Conservation (phyloP, 2,113 vertebrate species). For the Anarrhichthys ocellatus region DNA sequence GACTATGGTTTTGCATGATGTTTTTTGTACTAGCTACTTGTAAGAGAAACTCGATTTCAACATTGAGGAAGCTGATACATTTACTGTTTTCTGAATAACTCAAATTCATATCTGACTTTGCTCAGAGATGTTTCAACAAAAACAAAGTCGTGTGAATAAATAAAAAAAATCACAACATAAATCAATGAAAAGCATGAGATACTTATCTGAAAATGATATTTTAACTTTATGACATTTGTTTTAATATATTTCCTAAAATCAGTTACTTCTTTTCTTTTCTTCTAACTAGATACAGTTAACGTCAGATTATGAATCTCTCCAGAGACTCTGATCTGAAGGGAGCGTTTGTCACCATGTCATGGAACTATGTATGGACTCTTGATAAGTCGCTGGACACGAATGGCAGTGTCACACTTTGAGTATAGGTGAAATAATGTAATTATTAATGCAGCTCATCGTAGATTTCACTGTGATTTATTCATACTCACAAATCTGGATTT, state of each 20-base stretch:
- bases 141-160: background rate
- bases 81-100: background rate
- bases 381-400: no score
- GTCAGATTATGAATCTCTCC: background rate
- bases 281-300: background rate
- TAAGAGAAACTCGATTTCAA: background rate
- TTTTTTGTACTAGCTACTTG: background rate
- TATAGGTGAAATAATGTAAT: background rate
- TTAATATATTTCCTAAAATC: background rate
- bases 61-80: background rate
- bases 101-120: no score
- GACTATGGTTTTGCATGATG: no score
- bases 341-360: no score
- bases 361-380: no score
- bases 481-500: background rate
- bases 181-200: background rate
- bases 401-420: no score
- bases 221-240: background rate
- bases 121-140: background rate
- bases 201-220: background rate
- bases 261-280: background rate
- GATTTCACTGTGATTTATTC: background rate
- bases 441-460: background rate
- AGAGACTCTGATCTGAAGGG: background rate
- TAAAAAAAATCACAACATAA: background rate